A percentile compares a stretch with the other conserved stretches of the same genome.
Evolutionary conservation across 1,140 invertebrate genomes (phyloP).

Genomic region (Lepidostoma basale): DNA sequence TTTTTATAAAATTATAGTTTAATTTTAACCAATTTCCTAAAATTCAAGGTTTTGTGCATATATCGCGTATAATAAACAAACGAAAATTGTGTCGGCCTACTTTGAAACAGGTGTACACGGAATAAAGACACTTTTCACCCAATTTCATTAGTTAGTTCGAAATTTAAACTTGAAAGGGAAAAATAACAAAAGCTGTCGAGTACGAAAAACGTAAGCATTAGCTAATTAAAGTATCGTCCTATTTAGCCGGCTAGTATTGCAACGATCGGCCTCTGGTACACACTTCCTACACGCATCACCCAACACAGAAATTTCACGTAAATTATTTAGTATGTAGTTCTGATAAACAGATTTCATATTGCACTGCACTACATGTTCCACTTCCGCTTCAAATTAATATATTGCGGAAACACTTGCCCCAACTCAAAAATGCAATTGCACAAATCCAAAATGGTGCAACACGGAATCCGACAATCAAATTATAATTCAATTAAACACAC

Average conservation of each 20-base stretch:
- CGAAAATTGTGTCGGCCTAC: too few relatives aligned
- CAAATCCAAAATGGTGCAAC: not conserved
- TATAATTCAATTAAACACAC: too few relatives aligned
- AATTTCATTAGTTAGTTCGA: not conserved
- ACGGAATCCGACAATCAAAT: not conserved
- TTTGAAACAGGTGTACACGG: too few relatives aligned
- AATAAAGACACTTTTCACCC: too few relatives aligned
- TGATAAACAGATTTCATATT: slow-evolving; percentile 1
- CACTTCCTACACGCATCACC: not conserved
- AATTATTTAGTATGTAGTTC: not conserved
- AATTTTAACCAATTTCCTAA: too few relatives aligned
- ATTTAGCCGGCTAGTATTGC: slow-evolving; percentile 4
- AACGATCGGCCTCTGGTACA: not conserved
- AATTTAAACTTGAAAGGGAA: not conserved
- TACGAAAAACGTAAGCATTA: not conserved
- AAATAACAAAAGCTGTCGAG: not conserved
- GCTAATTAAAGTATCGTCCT: slow-evolving; percentile 11
- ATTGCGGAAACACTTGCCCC: slow-evolving; percentile 5
- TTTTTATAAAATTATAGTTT: too few relatives aligned
- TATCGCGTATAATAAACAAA: too few relatives aligned
- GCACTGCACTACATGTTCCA: slow-evolving; percentile 4
- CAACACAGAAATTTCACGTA: not conserved
- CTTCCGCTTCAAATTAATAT: slow-evolving; percentile 12
- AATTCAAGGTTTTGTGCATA: too few relatives aligned
- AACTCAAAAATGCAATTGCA: slow-evolving; percentile 1